Base-by-base conservation (phyloP, 92 coral and sea anemone genomes). In the Palythoa caribaeorum region DNA sequence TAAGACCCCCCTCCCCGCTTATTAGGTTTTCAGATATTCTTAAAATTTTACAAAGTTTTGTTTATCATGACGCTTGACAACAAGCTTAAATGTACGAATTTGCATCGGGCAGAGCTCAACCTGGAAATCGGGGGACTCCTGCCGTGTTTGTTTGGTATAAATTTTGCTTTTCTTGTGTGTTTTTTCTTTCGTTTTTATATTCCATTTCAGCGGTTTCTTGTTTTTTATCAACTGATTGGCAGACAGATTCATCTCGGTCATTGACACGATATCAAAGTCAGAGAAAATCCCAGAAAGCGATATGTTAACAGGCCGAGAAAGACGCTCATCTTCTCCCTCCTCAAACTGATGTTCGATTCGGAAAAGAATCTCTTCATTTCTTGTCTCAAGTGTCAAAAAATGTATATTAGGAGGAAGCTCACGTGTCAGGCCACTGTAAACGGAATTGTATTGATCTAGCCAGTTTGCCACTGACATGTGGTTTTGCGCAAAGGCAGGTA, bases 291-390 rank as follows among this genome's bases (percentile, higher is more conserved):
- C 95, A 44, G 90, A 84, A n/a, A 97, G 83, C 39, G 94, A 93
- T 77, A 97, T 92, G 83, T 91, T 93, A 52, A 95, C 94, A 1
- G 99, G 96, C n/a, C 74, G 88, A 37, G 98, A 97, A 48, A 97
- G 92, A 87, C 89, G 89, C 6, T 91, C 90, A 51, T 97, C 99
- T 77, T 97, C 99, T 71, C 88, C 97, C n/a, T 88, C 93, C 84
- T 92, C 98, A 73, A 86, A 95, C 91, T 97, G 99, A 63, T 97
- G 98, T 77, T 97, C 99, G n/a, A 97, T 88, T 73, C 99, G 94
- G 63, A 97, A 90, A 83, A 97, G 87, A 35, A 91, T 86, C 59
- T 83, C 72, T 70, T 95, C 83, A 53, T 84, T 84, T 87, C 91
- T 83, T 9, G 96, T 92, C 91, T 97, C 99, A 76, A 97, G 83